A percentile compares a stretch with the other conserved stretches of the same genome.
These are phyloP conservation scores for Danaus melanippus DNA, from an alignment of 1,140 invertebrate genomes.

Conservation along the genomic window DNA sequence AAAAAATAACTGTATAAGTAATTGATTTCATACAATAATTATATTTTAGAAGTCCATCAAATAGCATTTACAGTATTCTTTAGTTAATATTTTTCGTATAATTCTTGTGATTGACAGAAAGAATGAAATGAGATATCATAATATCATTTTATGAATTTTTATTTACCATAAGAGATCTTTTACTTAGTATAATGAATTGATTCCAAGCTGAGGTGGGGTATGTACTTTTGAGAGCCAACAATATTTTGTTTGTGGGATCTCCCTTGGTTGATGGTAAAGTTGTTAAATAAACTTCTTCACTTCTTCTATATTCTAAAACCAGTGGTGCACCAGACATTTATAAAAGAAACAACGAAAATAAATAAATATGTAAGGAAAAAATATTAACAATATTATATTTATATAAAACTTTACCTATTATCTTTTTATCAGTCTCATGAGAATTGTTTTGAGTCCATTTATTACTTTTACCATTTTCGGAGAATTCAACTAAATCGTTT, in stretches of 20 bases:
- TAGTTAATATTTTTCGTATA: too few species aligned
- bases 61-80: too few species aligned
- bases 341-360: too few species aligned
- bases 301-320: slow-evolving; percentile 47
- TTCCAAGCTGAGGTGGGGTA: slow-evolving; percentile 54
- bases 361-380: too few species aligned
- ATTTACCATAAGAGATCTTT: slow-evolving; percentile 53
- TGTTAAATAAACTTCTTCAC: slow-evolving; percentile 49
- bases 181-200: slow-evolving; percentile 51
- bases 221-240: slow-evolving; percentile 53
- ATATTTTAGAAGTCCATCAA: too few species aligned
- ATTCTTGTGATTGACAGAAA: too few species aligned
- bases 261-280: slow-evolving; percentile 50
- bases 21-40: too few species aligned
- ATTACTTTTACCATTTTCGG: slow-evolving; percentile 79
- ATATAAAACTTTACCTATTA: slow-evolving; percentile 33
- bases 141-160: neutral
- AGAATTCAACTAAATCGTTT: slow-evolving; percentile 73
- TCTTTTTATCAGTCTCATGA: slow-evolving; percentile 46
- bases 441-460: slow-evolving; percentile 69
- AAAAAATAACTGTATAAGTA: too few species aligned
- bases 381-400: neutral
- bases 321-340: too few species aligned
- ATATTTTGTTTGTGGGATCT: slow-evolving; percentile 50
- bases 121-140: too few species aligned